Evolutionary conservation across 30 jellyfish, hydroid and myxozoan species (phyloP).

Genomic region (Sanderia malayensis): DNA sequence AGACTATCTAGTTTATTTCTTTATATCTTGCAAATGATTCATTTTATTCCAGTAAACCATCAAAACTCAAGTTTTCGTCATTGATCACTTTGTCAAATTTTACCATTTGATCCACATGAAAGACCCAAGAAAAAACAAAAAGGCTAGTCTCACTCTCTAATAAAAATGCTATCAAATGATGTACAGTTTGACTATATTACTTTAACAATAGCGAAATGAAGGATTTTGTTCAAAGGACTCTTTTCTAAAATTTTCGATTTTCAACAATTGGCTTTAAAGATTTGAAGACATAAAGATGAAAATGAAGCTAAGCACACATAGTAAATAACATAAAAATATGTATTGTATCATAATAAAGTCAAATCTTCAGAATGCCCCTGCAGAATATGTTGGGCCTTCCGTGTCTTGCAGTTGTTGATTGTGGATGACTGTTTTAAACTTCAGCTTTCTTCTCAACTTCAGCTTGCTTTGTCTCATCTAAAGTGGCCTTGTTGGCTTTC

Average conservation of each 20-base stretch:
- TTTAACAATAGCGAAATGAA: not conserved
- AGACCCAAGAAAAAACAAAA: not conserved
- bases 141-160: not conserved
- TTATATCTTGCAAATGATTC: not conserved
- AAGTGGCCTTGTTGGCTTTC: not conserved
- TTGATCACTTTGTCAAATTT: not conserved
- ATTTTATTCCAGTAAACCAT: not conserved
- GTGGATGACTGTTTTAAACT: not conserved
- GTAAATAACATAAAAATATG: not conserved
- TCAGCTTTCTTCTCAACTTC: not conserved
- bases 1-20: not conserved
- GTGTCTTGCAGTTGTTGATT: not conserved
- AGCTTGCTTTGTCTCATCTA: not conserved
- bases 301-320: not conserved
- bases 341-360: not conserved
- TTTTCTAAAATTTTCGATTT: not conserved
- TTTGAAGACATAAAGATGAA: not conserved
- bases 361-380: not conserved
- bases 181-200: not conserved
- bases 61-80: not conserved
- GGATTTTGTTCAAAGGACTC: not conserved
- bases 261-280: not conserved
- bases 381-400: not conserved
- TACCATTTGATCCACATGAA: not conserved
- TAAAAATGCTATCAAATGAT: not conserved